These are phyloP conservation scores for Panagrolaimus sp. DNA, from an alignment of 1,140 invertebrate genomes.

Conservation along the genomic window DNA sequence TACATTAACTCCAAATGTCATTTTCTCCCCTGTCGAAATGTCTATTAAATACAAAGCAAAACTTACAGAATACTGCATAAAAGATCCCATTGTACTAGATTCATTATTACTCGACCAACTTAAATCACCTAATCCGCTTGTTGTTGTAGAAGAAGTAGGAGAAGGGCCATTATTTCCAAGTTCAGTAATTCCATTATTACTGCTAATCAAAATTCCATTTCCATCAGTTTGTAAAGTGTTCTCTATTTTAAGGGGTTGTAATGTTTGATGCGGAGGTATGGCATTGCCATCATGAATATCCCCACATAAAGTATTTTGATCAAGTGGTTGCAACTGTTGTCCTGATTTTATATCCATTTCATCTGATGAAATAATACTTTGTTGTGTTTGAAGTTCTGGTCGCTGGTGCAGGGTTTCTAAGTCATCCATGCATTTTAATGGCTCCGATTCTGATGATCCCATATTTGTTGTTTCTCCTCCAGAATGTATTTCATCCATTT, in stretches of 20 bases:
- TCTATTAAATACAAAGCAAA: not conserved
- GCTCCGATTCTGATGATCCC: not conserved
- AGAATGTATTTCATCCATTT: constrained; percentile 1
- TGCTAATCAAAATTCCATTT: too few relatives aligned
- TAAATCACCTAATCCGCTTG: not conserved
- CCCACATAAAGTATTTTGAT: not conserved
- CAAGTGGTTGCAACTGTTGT: not conserved
- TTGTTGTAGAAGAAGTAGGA: not conserved
- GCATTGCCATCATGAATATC: not conserved
- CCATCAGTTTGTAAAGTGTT: not conserved
- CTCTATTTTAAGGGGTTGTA: too few relatives aligned
- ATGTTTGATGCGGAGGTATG: not conserved
- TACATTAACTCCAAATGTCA: too few relatives aligned
- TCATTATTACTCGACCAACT: not conserved
- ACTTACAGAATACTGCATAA: constrained; percentile 12
- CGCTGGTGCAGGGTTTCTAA: not conserved
- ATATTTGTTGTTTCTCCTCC: not conserved
- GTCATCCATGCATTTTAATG: not conserved
- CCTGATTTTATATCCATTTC: too few relatives aligned
- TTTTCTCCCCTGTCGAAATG: not conserved
- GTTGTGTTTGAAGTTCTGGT: not conserved
- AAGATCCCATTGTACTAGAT: not conserved
- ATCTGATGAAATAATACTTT: not conserved
- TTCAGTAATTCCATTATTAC: not conserved
- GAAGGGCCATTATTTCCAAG: not conserved